Evolutionary conservation across 2,888 invertebrate species (phyloP).

Genomic region (Subacronicta megacephala): DNA sequence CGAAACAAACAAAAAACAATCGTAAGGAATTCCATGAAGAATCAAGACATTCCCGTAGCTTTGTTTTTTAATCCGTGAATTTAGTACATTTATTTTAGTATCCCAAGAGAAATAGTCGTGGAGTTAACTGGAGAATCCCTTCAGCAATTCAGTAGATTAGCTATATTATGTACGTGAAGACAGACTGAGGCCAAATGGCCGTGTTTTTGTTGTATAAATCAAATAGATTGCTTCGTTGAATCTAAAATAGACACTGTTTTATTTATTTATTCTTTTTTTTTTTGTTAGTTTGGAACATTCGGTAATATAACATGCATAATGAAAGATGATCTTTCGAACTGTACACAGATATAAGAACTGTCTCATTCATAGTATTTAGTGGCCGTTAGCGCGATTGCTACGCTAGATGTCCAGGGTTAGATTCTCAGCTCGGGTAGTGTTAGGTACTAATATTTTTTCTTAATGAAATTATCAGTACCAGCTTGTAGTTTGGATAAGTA

Average conservation of each 20-base stretch:
- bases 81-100: slow-evolving; percentile 54
- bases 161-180: slow-evolving; percentile 56
- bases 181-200: slow-evolving; percentile 48
- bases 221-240: slow-evolving; percentile 51
- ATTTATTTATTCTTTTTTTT: slow-evolving; percentile 27
- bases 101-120: slow-evolving; percentile 54
- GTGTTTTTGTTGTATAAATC: slow-evolving; percentile 52
- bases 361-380: no score
- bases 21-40: slow-evolving; percentile 38
- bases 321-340: no score
- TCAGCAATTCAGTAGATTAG: slow-evolving; percentile 55
- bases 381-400: no score
- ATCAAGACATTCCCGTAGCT: slow-evolving; percentile 39
- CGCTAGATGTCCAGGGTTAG: no score
- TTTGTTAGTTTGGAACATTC: slow-evolving; percentile 7
- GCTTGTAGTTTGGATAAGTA: no score
- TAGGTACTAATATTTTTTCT: no score
- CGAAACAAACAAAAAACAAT: slow-evolving; percentile 13
- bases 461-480: no score
- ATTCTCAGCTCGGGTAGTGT: no score
- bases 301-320: no score
- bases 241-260: slow-evolving; percentile 45
- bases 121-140: slow-evolving; percentile 54
- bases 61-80: slow-evolving; percentile 55
- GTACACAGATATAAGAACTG: no score